These are phyloP conservation scores for Epistrophe eligans DNA, from an alignment of 2,888 invertebrate species.

Conservation along the genomic window DNA sequence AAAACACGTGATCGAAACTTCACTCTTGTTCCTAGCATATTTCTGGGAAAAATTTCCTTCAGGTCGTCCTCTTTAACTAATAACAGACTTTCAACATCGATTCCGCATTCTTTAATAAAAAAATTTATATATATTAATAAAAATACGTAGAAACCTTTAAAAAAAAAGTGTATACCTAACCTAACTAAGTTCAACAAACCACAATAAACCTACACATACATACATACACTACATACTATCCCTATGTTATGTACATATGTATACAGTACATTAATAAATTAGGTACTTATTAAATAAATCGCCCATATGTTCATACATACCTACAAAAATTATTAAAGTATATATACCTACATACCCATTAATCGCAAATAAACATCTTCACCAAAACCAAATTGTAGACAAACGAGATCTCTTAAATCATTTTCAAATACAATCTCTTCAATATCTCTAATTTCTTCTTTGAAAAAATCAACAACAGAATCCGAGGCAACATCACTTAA, in stretches of 20 bases:
- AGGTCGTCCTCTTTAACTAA: conserved; percentile 41
- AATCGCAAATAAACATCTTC: conserved; percentile 43
- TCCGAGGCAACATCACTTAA: conserved; percentile 4
- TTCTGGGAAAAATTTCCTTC: conserved; percentile 28
- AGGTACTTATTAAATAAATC: background rate
- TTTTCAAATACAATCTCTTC: background rate
- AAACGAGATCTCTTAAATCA: conserved; percentile 23
- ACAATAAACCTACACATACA: too few species aligned
- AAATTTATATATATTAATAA: too few species aligned
- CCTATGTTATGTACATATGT: too few species aligned
- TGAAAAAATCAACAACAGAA: background rate
- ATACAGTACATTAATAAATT: too few species aligned
- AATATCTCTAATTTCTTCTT: conserved; percentile 9
- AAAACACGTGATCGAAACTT: conserved; percentile 17
- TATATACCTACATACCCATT: conserved; percentile 37
- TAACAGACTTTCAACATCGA: conserved; percentile 25
- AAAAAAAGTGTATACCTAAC: too few species aligned
- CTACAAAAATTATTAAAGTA: background rate
- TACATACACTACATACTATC: too few species aligned
- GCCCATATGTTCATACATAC: background rate
- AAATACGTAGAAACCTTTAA: too few species aligned
- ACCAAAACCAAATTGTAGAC: conserved; percentile 6
- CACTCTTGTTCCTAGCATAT: conserved; percentile 39
- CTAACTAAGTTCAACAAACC: too few species aligned
- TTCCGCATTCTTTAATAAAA: conserved; percentile 22